Percentiles rank a stretch among this genome's conserved stretches.
These are phyloP conservation scores for Glaucopsyche alexis DNA, from an alignment of 2,888 invertebrate species.

Conservation along the genomic window DNA sequence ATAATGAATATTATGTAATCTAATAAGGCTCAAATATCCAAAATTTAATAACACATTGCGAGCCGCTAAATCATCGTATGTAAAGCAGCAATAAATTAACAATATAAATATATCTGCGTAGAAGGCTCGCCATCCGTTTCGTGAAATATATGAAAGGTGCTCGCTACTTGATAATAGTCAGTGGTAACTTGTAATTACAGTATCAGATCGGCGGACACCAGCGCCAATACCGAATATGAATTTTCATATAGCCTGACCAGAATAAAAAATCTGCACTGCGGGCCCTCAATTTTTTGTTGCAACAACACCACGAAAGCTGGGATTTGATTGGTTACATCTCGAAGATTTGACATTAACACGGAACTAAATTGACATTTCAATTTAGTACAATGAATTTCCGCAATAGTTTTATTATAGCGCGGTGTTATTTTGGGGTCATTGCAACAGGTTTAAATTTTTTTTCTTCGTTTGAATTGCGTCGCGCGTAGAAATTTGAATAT, in stretches of 20 bases:
- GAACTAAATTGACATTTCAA: too few relatives aligned
- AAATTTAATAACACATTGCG: constrained; percentile 29
- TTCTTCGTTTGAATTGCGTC: not conserved
- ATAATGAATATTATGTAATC: constrained; percentile 35
- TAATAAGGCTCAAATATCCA: constrained; percentile 36
- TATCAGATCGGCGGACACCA: constrained; percentile 59
- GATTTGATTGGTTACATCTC: too few relatives aligned
- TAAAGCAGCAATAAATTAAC: constrained; percentile 66
- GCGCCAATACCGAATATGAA: constrained; percentile 38
- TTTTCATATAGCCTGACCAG: not conserved
- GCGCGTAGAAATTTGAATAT: not conserved
- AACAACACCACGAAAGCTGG: too few relatives aligned
- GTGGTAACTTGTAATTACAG: constrained; percentile 73
- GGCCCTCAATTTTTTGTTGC: too few relatives aligned
- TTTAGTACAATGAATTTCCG: too few relatives aligned
- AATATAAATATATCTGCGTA: constrained; percentile 67
- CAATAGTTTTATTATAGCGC: too few relatives aligned
- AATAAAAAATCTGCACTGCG: too few relatives aligned
- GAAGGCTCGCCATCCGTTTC: constrained; percentile 63
- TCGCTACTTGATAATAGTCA: constrained; percentile 75
- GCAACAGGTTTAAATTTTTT: not conserved
- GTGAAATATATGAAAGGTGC: constrained; percentile 77
- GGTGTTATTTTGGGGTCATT: too few relatives aligned
- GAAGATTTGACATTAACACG: too few relatives aligned
- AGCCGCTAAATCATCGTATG: constrained; percentile 27